These are phyloP conservation scores for Chaetorhynchus papuensis DNA, from an alignment of 2,113 vertebrate genomes.

Conservation along the genomic window DNA sequence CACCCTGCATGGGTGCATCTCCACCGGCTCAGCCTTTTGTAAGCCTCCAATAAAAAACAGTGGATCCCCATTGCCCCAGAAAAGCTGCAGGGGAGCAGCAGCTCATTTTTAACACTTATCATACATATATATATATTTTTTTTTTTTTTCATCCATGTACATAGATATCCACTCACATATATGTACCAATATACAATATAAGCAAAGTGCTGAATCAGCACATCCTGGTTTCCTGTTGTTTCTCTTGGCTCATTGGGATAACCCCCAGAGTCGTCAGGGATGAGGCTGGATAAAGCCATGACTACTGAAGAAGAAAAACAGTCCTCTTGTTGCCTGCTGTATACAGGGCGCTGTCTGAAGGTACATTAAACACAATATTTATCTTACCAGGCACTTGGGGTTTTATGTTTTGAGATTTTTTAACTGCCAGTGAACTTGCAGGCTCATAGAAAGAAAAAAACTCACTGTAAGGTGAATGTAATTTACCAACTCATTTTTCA, in stretches of 20 bases:
- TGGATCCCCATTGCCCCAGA: not conserved
- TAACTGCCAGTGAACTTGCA: not conserved
- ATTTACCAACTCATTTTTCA: not conserved
- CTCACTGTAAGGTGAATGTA: not conserved
- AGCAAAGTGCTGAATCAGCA: not conserved
- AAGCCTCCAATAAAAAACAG: not conserved
- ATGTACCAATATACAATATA: fast-evolving
- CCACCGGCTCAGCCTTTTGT: not conserved
- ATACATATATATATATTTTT: not conserved
- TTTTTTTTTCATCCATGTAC: fast-evolving
- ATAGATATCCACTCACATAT: not conserved
- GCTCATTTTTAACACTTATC: not conserved
- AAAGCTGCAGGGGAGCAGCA: not conserved
- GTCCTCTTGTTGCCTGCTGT: not conserved
- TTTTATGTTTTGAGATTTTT: not conserved
- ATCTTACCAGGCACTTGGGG: not conserved
- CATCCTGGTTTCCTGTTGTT: not conserved
- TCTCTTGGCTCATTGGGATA: not conserved
- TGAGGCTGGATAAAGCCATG: not conserved
- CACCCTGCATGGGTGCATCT: fast-evolving
- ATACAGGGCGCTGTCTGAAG: not conserved
- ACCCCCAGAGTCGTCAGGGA: not conserved
- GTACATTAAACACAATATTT: not conserved
- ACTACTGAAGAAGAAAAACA: not conserved
- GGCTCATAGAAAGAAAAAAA: not conserved